phyloP scores from a whole-genome alignment of 1,140 invertebrate genomes.

The Trichonephila clavata region DNA sequence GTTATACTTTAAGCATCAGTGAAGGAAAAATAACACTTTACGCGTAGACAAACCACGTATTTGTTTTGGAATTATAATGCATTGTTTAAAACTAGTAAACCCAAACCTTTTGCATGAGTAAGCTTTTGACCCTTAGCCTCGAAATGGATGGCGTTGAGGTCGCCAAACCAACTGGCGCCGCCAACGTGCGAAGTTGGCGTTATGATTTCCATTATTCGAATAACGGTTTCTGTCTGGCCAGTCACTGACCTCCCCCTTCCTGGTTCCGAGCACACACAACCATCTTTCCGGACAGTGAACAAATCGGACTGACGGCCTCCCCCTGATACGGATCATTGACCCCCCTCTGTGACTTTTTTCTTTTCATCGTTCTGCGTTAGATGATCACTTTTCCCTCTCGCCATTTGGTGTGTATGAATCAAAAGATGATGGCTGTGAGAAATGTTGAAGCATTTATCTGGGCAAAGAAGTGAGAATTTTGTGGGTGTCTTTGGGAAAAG shows the following conservation, averaged over 20 bases:
- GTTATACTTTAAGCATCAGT: too few species aligned
- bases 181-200: neutral
- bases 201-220: neutral
- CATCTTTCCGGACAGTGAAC: constrained; percentile 20
- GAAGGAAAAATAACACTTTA: too few species aligned
- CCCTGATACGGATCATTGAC: neutral
- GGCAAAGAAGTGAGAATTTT: too few species aligned
- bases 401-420: neutral
- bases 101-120: neutral
- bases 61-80: too few species aligned
- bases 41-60: too few species aligned
- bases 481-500: too few species aligned
- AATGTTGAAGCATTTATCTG: too few species aligned
- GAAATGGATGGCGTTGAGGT: neutral
- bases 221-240: neutral
- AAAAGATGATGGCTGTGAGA: neutral
- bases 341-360: neutral
- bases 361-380: neutral
- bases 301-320: neutral
- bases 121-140: neutral
- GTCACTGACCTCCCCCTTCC: neutral
- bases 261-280: neutral
- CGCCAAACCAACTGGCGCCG: too few species aligned
- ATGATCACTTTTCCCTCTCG: neutral
- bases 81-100: neutral